Conservation (phyloP, 1,140 invertebrate genomes). For the Papilio machaon region DNA sequence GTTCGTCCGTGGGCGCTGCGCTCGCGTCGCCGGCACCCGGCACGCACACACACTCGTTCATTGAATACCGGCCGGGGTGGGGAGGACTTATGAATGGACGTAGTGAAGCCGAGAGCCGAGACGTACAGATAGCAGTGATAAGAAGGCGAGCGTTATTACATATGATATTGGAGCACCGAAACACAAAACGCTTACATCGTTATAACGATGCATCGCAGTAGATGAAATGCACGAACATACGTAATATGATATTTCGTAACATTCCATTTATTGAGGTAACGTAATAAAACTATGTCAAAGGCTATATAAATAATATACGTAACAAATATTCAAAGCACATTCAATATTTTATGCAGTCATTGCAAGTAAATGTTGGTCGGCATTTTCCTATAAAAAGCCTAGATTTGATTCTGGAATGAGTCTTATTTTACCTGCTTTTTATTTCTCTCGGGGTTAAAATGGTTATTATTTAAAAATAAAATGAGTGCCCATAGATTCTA, state of each 20-base stretch:
- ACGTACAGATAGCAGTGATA: slow-evolving; percentile 75
- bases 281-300: slow-evolving; percentile 4
- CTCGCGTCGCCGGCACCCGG: slow-evolving; percentile 52
- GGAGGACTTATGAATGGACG: slow-evolving; percentile 77
- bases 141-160: slow-evolving; percentile 66
- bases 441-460: no score
- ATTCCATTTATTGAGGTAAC: slow-evolving; percentile 20
- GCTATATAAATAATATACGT: not conserved
- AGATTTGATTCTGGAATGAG: not conserved
- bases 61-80: slow-evolving; percentile 64
- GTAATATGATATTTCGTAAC: slow-evolving; percentile 24
- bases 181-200: slow-evolving; percentile 32
- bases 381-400: not conserved
- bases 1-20: slow-evolving; percentile 62
- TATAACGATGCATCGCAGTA: slow-evolving; percentile 2
- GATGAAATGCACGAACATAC: slow-evolving; percentile 1
- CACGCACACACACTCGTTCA: slow-evolving; percentile 66
- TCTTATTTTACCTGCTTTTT: no score
- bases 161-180: slow-evolving; percentile 40
- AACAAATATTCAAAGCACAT: not conserved
- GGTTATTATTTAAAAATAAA: not conserved
- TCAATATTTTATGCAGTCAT: not conserved
- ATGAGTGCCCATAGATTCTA: not conserved
- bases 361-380: not conserved
- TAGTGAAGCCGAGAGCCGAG: slow-evolving; percentile 68